Percentiles rank a stretch among this genome's conserved stretches.
These are phyloP conservation scores for Lerema accius DNA, from an alignment of 1,140 invertebrate species.

Conservation along the genomic window DNA sequence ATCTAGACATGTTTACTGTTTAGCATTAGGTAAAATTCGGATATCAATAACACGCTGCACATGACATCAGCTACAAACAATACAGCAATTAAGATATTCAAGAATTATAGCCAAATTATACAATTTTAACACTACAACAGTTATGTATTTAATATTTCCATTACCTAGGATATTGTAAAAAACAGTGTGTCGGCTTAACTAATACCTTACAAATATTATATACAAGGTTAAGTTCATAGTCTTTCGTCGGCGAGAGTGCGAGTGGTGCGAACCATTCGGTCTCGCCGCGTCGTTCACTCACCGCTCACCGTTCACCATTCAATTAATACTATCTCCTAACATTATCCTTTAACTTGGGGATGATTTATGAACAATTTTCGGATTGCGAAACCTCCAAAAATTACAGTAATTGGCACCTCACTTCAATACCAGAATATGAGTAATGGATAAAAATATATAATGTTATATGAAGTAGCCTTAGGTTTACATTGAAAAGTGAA, in stretches of 20 bases:
- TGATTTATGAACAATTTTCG: slow-evolving; percentile 14
- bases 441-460: slow-evolving; percentile 14
- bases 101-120: slow-evolving; percentile 54
- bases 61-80: slow-evolving; percentile 46
- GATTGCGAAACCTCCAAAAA: slow-evolving; percentile 9
- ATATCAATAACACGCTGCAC: slow-evolving; percentile 41
- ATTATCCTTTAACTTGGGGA: slow-evolving; percentile 47
- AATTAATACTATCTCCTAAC: slow-evolving; percentile 33
- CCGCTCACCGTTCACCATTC: slow-evolving; percentile 19
- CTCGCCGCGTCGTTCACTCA: slow-evolving; percentile 36
- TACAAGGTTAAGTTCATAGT: slow-evolving; percentile 79
- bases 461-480: background rate
- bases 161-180: slow-evolving; percentile 81
- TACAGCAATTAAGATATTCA: slow-evolving; percentile 47
- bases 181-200: slow-evolving; percentile 76
- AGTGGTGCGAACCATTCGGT: no score
- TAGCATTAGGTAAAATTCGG: slow-evolving; percentile 5
- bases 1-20: slow-evolving; percentile 1
- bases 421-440: slow-evolving; percentile 2
- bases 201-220: slow-evolving; percentile 77
- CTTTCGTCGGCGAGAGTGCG: slow-evolving; percentile 70
- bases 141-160: slow-evolving; percentile 70
- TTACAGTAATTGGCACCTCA: slow-evolving; percentile 27
- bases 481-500: slow-evolving; percentile 9
- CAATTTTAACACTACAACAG: slow-evolving; percentile 72